Percentiles rank a stretch among this genome's conserved stretches.
phyloP scores from a whole-genome alignment of 2,888 invertebrate genomes.

The Stegana nigrithorax region DNA sequence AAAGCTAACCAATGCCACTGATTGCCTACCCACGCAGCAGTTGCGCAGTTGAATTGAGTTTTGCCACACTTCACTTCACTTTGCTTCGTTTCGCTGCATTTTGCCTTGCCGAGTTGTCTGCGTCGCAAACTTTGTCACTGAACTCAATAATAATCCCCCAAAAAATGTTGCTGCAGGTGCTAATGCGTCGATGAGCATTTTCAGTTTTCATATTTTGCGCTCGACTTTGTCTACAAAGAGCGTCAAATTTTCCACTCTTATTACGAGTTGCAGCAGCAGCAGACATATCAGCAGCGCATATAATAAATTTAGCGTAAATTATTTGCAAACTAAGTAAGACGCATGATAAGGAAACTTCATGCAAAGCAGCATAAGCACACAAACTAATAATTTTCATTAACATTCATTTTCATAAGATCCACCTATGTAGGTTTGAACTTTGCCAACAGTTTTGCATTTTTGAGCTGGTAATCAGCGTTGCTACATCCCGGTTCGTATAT shows the following conservation, averaged over 20 bases:
- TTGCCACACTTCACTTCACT: not conserved
- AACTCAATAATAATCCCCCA: constrained; percentile 32
- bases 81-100: not conserved
- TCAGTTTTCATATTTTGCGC: constrained; percentile 11
- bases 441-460: too few species aligned
- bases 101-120: not conserved
- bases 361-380: not conserved
- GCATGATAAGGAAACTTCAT: constrained; percentile 16
- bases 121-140: constrained; percentile 23
- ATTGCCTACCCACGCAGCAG: too few species aligned
- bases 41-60: not conserved
- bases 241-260: constrained; percentile 18
- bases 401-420: too few species aligned
- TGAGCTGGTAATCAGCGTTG: too few species aligned
- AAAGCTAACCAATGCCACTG: too few species aligned
- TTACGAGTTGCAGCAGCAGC: constrained; percentile 32
- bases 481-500: too few species aligned
- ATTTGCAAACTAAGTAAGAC: constrained; percentile 36
- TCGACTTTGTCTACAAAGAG: not conserved
- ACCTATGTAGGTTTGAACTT: too few species aligned
- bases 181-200: constrained; percentile 28
- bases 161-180: constrained; percentile 26
- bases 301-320: constrained; percentile 40
- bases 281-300: constrained; percentile 19
- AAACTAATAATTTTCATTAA: not conserved